Percentiles rank a stretch among this genome's conserved stretches.
phyloP scores from a whole-genome alignment of 2,113 vertebrate species.

The Lepisosteus osseus region DNA sequence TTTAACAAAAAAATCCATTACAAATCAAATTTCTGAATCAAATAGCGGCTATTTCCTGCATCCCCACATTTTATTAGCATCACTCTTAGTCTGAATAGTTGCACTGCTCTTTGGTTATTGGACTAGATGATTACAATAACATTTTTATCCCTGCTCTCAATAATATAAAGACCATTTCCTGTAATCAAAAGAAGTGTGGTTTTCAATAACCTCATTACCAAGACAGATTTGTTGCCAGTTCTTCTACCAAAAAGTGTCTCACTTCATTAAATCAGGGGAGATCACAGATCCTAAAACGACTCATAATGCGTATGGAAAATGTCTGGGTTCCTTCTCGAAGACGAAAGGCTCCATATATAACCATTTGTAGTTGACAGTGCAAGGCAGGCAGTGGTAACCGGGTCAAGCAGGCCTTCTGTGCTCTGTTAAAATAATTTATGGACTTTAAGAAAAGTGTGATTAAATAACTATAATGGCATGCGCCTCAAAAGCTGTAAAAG shows the following conservation, averaged over 20 bases:
- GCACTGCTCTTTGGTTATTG: conserved; percentile 24
- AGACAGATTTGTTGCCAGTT: conserved; percentile 27
- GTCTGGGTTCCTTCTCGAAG: conserved; percentile 30
- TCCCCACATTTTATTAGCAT: conserved; percentile 18
- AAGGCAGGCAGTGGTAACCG: conserved; percentile 13
- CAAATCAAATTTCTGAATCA: conserved; percentile 1
- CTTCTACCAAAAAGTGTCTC: conserved; percentile 47
- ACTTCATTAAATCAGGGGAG: conserved; percentile 48
- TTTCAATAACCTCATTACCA: conserved; percentile 37
- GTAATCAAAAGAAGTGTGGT: conserved; percentile 34
- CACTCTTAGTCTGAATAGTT: background rate
- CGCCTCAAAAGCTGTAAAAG: conserved; percentile 53
- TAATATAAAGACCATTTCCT: conserved; percentile 30
- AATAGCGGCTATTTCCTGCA: conserved; percentile 1
- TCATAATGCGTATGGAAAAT: conserved; percentile 48
- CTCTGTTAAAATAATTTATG: conserved; percentile 52
- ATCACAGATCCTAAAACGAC: conserved; percentile 37
- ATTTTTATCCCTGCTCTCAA: conserved; percentile 31
- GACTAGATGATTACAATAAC: conserved; percentile 41
- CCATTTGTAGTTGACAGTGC: conserved; percentile 33
- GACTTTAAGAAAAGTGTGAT: conserved; percentile 48
- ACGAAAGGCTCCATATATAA: conserved; percentile 38
- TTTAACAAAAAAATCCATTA: background rate
- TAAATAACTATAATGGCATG: conserved; percentile 52
- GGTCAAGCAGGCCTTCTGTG: conserved; percentile 34